Conservation (phyloP, 2,797 vertebrate species). For the Galago senegalensis region DNA sequence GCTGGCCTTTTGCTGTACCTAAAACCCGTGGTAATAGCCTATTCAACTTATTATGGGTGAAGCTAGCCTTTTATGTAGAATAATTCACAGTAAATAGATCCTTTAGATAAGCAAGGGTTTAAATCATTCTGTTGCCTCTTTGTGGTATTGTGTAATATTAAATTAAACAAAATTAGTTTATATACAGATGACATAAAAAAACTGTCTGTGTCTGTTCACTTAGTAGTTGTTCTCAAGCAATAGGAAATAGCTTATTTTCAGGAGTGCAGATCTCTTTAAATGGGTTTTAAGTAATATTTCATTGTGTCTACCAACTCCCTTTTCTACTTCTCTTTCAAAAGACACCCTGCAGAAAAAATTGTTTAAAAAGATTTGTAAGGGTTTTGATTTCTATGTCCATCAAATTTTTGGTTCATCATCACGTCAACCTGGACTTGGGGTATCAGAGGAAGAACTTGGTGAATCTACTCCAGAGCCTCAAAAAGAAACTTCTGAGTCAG, state of each 20-base stretch:
- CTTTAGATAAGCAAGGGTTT: slow-evolving; percentile 18
- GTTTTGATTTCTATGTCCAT: slow-evolving; percentile 85
- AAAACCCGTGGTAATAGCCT: background rate
- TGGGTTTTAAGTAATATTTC: slow-evolving; percentile 2
- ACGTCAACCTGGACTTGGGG: slow-evolving; percentile 83
- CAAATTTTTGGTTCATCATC: slow-evolving; percentile 84
- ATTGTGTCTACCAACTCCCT: background rate
- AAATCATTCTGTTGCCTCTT: background rate
- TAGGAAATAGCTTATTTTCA: slow-evolving; percentile 11
- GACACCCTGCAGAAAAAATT: slow-evolving; percentile 92
- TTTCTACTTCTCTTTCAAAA: slow-evolving; percentile 75
- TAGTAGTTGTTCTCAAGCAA: background rate
- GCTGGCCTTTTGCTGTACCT: background rate
- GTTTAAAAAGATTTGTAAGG: slow-evolving; percentile 91
- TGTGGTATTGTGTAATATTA: background rate
- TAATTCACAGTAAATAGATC: background rate
- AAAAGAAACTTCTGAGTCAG: slow-evolving; percentile 55
- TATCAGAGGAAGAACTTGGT: slow-evolving; percentile 2
- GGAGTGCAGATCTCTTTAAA: background rate
- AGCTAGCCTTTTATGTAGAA: background rate
- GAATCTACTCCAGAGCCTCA: background rate
- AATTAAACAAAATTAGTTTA: background rate
- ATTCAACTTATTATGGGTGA: background rate
- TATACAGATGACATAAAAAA: background rate
- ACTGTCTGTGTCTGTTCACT: background rate